Base-by-base conservation (phyloP, 2,888 invertebrate species). In the Alloscopus bannaensis region DNA sequence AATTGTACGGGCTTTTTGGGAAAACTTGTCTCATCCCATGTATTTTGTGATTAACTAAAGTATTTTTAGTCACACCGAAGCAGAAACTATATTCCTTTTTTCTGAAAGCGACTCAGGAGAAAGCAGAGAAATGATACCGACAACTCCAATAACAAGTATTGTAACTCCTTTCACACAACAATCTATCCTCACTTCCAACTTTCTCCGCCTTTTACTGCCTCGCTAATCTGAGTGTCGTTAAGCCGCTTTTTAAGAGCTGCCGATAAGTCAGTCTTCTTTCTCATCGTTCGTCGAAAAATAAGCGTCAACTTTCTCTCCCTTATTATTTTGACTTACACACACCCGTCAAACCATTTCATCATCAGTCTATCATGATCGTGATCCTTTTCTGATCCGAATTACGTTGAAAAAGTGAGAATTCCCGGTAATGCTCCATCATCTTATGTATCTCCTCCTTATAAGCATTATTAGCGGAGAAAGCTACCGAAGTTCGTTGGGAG, bases 181-280 rank as follows among this genome's bases (percentile, higher is more conserved):
- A n/a, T n/a, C n/a, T n/a, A n/a, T n/a, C n/a, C 18, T 52, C 52
- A 52, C 29, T 31, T 36, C 36, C 31, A 29, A 13, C 18, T 13
- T 13, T 18, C n/a, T 55, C 24, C 31, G 16, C 55, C 26, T 42
- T 18, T 47, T 62, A 59, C 18, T 16, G 36, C 40, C 31, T 55
- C 42, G 28, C 62, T 80, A 76, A 80, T 80, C 75, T 69, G 75
- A 76, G 42, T 80, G 75, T 75, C 75, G 64, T 80, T 69, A 60
- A 75, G 68, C 73, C 31, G 65, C 66, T 73, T n/a, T n/a, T 71
- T 73, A 24, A 66, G 59, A 57, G 31, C 18, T 50, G 45, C 55
- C 65, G 55, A 40, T 72, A 64, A 72, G 52, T 60, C 28, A 22
- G 42, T 47, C 31, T 20, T 65, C 57, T 36, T 31, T 57, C 55